Evolutionary conservation across 1,140 invertebrate genomes (phyloP), one percentile per base, ranked within the genome.

Genomic region (Polypedilum vanderplanki): DNA sequence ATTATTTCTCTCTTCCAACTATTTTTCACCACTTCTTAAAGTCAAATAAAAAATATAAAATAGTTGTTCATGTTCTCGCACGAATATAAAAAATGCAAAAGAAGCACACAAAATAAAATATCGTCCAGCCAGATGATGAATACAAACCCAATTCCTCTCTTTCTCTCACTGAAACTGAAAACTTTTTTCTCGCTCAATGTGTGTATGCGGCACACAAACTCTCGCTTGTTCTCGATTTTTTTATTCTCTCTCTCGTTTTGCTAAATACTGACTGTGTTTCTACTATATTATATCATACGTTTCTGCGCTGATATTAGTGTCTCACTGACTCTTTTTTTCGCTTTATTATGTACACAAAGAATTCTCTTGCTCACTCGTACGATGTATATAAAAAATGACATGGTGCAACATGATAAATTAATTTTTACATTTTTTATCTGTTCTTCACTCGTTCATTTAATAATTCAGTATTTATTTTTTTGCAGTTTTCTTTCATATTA

Each of bases 1-100:
- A 8, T 70, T 70, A 3, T 0, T 18, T 70, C 65, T 70, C 64
- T 10, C 12, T 57, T 57, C 18, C 18, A 70, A 70, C 65, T 70
- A 70, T 70, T 70, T 70, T 70, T 18, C 65, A 70, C 20, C 65
- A 70, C n/a, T 70, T 70, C 65, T 70, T 70, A n/a, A 18, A 70
- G 20, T 70, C 17, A 70, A 70, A 70, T 70, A 70, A 70, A 22
- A 70, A 70, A 67, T 67, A 67, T 67, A 67, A 17, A 70, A 20
- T 70, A 20, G 17, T 70, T 70, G 17, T 18, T 70, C 20, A 70
- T 70, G 65, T 70, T 70, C 65, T 70, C 65, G 65, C 65, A 70
- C 17, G 9, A 22, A 70, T n/a, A 67, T n/a, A 67, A 67, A 67
- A 20, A 70, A 70, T 70, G 65, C 65, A 70, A 70, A 70, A 70